Evolutionary conservation across 1,140 invertebrate species (phyloP).

Genomic region (Caenorhabditis inopinata): DNA sequence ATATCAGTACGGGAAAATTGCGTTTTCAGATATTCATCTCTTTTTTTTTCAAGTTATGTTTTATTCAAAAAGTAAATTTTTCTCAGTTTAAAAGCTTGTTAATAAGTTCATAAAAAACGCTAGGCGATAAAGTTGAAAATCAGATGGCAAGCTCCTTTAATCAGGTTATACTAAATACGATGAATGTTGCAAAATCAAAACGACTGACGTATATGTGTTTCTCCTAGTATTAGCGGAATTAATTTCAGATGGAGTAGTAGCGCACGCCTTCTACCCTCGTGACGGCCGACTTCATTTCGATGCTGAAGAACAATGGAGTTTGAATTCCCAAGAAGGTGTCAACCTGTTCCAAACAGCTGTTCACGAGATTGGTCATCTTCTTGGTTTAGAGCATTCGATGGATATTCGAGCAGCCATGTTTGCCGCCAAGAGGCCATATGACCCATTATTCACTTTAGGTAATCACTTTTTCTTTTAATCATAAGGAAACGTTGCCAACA

Average conservation of each 20-base stretch:
- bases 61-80: too few relatives aligned
- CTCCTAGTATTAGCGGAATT: not conserved
- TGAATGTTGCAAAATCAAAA: too few relatives aligned
- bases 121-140: too few relatives aligned
- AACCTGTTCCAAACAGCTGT: constrained; percentile 63
- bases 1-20: too few relatives aligned
- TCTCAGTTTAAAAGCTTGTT: too few relatives aligned
- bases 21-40: too few relatives aligned
- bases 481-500: too few relatives aligned
- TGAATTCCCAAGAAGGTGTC: constrained; percentile 56
- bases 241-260: constrained; percentile 59
- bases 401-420: constrained; percentile 61
- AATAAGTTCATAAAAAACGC: too few relatives aligned
- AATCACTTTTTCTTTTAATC: not conserved
- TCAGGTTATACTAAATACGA: too few relatives aligned
- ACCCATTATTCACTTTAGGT: constrained; percentile 52
- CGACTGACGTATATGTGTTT: too few relatives aligned
- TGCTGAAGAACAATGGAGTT: constrained; percentile 64
- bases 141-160: too few relatives aligned
- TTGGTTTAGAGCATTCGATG: constrained; percentile 63
- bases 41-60: too few relatives aligned
- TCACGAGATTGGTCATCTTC: constrained; percentile 64
- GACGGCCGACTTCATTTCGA: constrained; percentile 64
- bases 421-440: constrained; percentile 54
- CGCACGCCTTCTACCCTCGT: constrained; percentile 64